phyloP scores from a whole-genome alignment of 2,797 vertebrate genomes.

The Novumbra hubbsi region DNA sequence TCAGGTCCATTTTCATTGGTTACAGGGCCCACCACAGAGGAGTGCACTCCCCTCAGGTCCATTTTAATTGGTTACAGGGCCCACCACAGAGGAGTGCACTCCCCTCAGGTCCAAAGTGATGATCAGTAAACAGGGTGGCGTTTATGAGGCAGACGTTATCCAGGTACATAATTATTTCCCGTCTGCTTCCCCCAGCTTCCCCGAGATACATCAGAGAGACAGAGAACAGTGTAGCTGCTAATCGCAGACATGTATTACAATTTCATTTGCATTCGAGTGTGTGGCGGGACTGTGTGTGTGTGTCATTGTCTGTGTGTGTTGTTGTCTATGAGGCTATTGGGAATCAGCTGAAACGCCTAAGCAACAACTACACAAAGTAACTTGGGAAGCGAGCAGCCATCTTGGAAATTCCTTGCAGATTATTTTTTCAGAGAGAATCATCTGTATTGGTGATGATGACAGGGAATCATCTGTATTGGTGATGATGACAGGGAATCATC shows the following conservation, averaged over 20 bases:
- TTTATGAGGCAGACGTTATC: slow-evolving; percentile 1
- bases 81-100: too few species aligned
- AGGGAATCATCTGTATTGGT: too few species aligned
- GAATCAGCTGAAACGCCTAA: too few species aligned
- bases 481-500: too few species aligned
- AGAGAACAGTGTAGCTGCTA: slow-evolving; percentile 10
- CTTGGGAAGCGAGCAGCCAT: not conserved
- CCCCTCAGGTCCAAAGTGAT: too few species aligned
- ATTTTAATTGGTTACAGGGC: too few species aligned
- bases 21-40: too few species aligned
- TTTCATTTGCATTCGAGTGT: not conserved
- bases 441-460: slow-evolving; percentile 7
- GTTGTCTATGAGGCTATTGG: not conserved
- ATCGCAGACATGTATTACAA: slow-evolving; percentile 12
- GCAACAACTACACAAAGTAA: not conserved
- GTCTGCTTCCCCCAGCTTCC: slow-evolving; percentile 26
- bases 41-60: too few species aligned
- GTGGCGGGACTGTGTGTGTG: not conserved
- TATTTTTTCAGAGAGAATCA: not conserved
- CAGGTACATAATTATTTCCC: slow-evolving; percentile 31
- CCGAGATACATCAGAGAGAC: not conserved
- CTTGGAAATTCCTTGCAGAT: slow-evolving; percentile 7
- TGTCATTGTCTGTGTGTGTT: not conserved
- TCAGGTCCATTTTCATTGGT: too few species aligned
- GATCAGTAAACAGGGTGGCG: too few species aligned